Base-by-base conservation (phyloP, 2,797 vertebrate genomes). In the Champsocephalus gunnari region DNA sequence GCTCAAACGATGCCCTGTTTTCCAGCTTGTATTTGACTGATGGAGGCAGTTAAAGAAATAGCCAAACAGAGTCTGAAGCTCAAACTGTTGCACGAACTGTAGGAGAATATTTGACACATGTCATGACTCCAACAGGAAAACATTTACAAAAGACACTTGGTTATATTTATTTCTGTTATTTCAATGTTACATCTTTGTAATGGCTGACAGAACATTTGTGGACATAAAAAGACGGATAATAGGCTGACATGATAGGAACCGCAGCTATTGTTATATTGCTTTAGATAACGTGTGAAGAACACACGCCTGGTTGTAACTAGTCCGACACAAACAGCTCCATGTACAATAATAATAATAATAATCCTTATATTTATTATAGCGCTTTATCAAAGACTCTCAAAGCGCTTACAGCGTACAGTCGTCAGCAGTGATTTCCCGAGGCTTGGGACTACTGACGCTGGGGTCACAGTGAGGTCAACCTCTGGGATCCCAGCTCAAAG, bases 391-490 rank as follows among this genome's bases (percentile, higher is more conserved):
- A 19, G 19, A 19, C 19, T 19, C 19, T 19, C 19, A 19, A 19
- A 19, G 19, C 19, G 19, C 19, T 19, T 19, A 19, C 19, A 19
- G 19, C 19, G 71, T 44, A 1, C 28, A 28, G 28, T 38, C 2
- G 41, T 12, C 12, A 10, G 60, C 73, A 43, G 50, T 44, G 34
- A 13, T 80, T 64, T 77, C 66, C 79, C 43, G 16, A 71, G 64
- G 74, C 71, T 5, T 1, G 17, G 43, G 4, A 56, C 47, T 12
- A 45, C 70, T 61, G 44, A 81, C 49, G 60, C 34, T 19, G 56
- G 1, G 54, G 28, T 86, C 82, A 62, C 0, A 3, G 2, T 2
- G 71, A 69, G 82, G 87, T 83, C 84, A 71, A 76, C 62, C 57
- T 65, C 60, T 14, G 55, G 56, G 77, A 70, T 83, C 78, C 61